Evolutionary conservation across 2,113 vertebrate species (phyloP).

Genomic region (Hippocampus abdominalis): DNA sequence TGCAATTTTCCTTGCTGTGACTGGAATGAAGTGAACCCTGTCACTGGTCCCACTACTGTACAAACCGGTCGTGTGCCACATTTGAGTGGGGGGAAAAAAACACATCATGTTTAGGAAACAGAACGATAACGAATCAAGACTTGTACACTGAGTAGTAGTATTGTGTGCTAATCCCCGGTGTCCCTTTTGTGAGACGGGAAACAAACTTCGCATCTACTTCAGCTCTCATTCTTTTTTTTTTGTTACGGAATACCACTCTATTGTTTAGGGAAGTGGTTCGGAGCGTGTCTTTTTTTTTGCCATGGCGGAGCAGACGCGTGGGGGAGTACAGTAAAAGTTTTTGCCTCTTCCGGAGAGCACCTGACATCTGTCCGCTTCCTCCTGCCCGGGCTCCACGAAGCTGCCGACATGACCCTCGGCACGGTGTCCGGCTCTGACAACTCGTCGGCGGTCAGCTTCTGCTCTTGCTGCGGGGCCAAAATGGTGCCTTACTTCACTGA

Average conservation of each 20-base stretch:
- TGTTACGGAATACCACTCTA: slow-evolving; percentile 1
- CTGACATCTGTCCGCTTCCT: background rate
- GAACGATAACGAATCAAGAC: background rate
- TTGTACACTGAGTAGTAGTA: background rate
- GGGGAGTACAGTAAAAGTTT: slow-evolving; percentile 30
- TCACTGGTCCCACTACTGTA: slow-evolving; percentile 28
- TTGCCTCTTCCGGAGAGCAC: slow-evolving; percentile 17
- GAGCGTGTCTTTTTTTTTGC: background rate
- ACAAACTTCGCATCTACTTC: background rate
- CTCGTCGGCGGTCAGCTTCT: slow-evolving; percentile 65
- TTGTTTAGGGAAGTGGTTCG: background rate
- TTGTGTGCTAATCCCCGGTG: background rate
- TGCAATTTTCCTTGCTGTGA: slow-evolving; percentile 38
- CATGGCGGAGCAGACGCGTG: slow-evolving; percentile 26
- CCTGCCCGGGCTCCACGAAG: background rate
- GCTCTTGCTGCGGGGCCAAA: slow-evolving; percentile 77
- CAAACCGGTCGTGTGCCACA: background rate
- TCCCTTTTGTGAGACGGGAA: background rate
- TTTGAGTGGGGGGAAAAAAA: no score
- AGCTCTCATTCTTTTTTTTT: background rate
- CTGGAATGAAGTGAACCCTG: slow-evolving; percentile 24
- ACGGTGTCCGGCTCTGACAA: slow-evolving; percentile 58
- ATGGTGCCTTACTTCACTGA: slow-evolving; percentile 92
- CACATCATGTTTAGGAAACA: background rate
- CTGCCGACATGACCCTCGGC: slow-evolving; percentile 75